These are phyloP conservation scores for Bombycilla garrulus DNA, from an alignment of 2,113 vertebrate genomes.

Conservation along the genomic window DNA sequence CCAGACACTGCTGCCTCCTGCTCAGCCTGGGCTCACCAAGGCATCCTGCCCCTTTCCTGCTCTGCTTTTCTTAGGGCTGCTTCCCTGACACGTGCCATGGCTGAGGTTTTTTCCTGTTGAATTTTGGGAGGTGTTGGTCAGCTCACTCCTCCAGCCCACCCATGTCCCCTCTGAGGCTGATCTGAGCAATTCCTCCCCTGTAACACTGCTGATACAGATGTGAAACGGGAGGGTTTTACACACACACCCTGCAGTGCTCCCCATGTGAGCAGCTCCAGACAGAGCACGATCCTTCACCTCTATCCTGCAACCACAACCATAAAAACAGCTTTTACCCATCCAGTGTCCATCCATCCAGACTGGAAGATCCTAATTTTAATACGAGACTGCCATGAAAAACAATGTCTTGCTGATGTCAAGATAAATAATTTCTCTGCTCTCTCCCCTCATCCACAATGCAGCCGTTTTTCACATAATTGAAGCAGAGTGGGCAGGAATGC, in stretches of 20 bases:
- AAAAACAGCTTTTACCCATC: neutral
- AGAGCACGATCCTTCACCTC: neutral
- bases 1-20: neutral
- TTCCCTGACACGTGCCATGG: fast-evolving
- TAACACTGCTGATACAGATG: fast-evolving
- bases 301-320: fast-evolving
- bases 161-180: neutral
- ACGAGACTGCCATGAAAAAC: neutral
- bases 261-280: neutral
- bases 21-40: neutral
- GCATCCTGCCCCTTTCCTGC: neutral
- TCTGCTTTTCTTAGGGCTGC: neutral
- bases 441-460: neutral
- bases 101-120: neutral
- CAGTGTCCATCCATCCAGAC: neutral
- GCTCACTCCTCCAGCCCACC: neutral
- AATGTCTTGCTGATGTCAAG: neutral
- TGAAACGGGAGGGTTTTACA: neutral
- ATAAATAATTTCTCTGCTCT: neutral
- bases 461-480: neutral
- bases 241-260: neutral
- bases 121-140: neutral
- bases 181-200: neutral
- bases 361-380: neutral
- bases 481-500: neutral